A percentile compares a stretch with the other conserved stretches of the same genome.
Conservation (phyloP, 1,140 invertebrate species). For the Zaprionus vittiger region DNA sequence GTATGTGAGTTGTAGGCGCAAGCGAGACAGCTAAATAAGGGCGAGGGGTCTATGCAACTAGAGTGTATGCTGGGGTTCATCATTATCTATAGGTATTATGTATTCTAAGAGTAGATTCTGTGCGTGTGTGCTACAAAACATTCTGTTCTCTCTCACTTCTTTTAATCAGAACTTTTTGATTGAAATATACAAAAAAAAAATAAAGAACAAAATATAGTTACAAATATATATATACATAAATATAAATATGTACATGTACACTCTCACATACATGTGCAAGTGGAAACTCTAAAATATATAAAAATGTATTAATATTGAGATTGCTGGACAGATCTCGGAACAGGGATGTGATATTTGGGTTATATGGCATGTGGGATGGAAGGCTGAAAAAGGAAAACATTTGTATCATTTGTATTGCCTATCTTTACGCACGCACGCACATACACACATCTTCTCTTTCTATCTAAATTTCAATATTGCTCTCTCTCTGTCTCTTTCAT, state of each 20-base stretch:
- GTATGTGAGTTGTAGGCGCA: slow-evolving; percentile 24
- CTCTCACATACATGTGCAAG: neutral
- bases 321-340: neutral
- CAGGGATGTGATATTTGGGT: neutral
- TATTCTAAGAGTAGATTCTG: slow-evolving; percentile 5
- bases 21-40: slow-evolving; percentile 36
- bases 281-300: too few relatives aligned
- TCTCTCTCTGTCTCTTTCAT: slow-evolving; percentile 6
- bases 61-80: slow-evolving; percentile 1
- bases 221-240: neutral
- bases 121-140: neutral
- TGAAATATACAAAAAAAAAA: slow-evolving; percentile 15
- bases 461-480: slow-evolving; percentile 26
- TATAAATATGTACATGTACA: neutral
- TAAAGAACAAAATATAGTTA: slow-evolving; percentile 7
- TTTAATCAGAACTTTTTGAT: neutral
- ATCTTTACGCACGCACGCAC: neutral
- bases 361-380: neutral
- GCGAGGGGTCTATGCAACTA: neutral
- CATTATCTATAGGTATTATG: neutral
- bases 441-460: slow-evolving; percentile 7
- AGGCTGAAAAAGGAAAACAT: neutral
- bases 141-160: neutral
- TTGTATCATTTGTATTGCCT: neutral
- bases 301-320: neutral